Conservation (phyloP, 2,888 invertebrate genomes). For the Steinernema hermaphroditum region DNA sequence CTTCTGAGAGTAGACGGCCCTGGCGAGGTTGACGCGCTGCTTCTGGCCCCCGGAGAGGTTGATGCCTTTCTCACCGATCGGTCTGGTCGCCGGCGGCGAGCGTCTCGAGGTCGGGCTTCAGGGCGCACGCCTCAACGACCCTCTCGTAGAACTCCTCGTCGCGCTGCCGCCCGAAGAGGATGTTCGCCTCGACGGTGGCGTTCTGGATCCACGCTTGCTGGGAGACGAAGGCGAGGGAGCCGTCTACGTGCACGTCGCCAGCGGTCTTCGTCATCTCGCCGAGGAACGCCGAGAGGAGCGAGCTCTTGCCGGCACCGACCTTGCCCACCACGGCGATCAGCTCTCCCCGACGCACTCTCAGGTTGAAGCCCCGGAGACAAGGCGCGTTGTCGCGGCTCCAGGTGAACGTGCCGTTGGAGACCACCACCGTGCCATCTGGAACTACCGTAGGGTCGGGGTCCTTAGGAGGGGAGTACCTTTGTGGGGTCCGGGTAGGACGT, state of each 20-base stretch:
- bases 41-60: conserved; percentile 65
- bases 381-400: conserved; percentile 73
- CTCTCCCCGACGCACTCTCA: conserved; percentile 67
- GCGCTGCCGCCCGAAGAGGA: conserved; percentile 74
- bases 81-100: conserved; percentile 87
- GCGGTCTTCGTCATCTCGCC: conserved; percentile 71
- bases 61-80: conserved; percentile 86
- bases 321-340: conserved; percentile 69
- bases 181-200: conserved; percentile 79
- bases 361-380: conserved; percentile 71
- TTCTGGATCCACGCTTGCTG: conserved; percentile 77
- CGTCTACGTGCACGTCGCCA: conserved; percentile 61
- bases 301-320: conserved; percentile 71
- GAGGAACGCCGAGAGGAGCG: conserved; percentile 77
- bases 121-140: conserved; percentile 82
- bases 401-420: conserved; percentile 77
- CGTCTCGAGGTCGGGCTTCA: conserved; percentile 87
- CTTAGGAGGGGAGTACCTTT: not conserved
- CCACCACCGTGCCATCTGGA: not conserved
- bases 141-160: conserved; percentile 50
- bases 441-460: not conserved
- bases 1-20: conserved; percentile 85
- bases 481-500: conserved; percentile 32
- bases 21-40: conserved; percentile 82
- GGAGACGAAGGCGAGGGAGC: conserved; percentile 80